Evolutionary conservation across 2,113 vertebrate species (phyloP).

Genomic region (Alectura lathami): DNA sequence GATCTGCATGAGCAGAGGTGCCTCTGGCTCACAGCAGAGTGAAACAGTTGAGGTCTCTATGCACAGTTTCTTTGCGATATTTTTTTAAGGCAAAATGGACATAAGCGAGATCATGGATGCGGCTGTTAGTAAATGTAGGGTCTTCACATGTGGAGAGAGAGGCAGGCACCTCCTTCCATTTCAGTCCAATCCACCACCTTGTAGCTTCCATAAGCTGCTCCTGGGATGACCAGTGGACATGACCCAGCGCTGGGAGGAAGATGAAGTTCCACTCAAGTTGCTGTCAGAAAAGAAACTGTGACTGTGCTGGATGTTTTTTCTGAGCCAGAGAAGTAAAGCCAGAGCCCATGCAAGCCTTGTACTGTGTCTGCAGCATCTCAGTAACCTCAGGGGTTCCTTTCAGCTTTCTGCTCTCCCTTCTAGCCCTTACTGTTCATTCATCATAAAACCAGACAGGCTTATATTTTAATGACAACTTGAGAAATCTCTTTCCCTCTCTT

Average conservation of each 20-base stretch:
- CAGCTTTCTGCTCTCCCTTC: neutral
- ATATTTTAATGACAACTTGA: slow-evolving; percentile 32
- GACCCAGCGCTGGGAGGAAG: neutral
- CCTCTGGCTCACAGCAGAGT: neutral
- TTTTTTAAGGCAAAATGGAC: neutral
- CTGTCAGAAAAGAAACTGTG: neutral
- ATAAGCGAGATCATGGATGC: neutral
- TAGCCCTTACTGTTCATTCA: neutral
- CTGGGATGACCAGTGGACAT: neutral
- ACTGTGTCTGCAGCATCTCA: neutral
- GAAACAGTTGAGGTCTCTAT: rapidly evolving
- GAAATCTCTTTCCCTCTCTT: neutral
- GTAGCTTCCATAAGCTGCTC: rapidly evolving
- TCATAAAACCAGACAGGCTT: slow-evolving; percentile 14
- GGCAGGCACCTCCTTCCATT: neutral
- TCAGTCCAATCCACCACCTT: neutral
- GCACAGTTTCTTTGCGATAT: rapidly evolving
- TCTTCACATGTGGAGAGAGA: neutral
- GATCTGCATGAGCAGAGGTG: neutral
- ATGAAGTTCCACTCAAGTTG: neutral
- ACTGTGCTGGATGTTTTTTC: neutral
- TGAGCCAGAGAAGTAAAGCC: neutral
- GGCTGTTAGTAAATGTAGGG: neutral
- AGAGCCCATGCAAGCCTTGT: neutral
- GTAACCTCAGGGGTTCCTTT: neutral